Base-by-base conservation (phyloP, 2,113 vertebrate species). In the Mirounga angustirostris region DNA sequence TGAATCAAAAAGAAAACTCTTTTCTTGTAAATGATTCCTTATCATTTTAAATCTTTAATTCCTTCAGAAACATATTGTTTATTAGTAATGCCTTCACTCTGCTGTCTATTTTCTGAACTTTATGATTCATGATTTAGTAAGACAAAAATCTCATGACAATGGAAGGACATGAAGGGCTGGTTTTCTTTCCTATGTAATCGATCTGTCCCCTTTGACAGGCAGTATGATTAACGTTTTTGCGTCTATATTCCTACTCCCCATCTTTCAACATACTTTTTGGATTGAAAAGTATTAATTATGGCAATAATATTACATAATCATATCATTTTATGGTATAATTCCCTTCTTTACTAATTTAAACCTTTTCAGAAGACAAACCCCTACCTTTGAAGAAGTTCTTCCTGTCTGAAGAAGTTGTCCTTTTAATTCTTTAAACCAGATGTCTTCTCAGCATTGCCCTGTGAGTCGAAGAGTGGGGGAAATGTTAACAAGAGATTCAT, bases 331-430 rank as follows among this genome's bases (percentile, higher is more conserved):
- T 65, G 13, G 40, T 78, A 61, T 79, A 90, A 88, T 46, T 40
- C 59, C 7, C 73, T 94, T 95, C 58, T 91, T 65, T 71, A 93
- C 16, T 94, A 98, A 98, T 96, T 40, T 80, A 97, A 98, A 97
- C 22, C 89, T 69, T 79, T 95, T 94, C 86, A 94, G 58, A 97
- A 94, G 80, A 50, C 40, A 96, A 76, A 89, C 13, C 43, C 65
- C 36, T 97, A 98, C 97, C 97, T 98, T 96, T 93, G 30, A 97
- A 92, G 94, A 83, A 59, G n/a, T 40, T 92, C 78, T 98, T 40
- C 93, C 22, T 90, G 67, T 93, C 78, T 74, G 90, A 96, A 82
- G 46, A 93, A 43, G 65, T 7, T 96, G 90, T 97, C 76, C 52
- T 95, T 97, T 97, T 95, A 98, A 78, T 98, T 61, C 83, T 40